phyloP scores from a whole-genome alignment of 2,888 invertebrate species.

The Synanthedon formicaeformis region DNA sequence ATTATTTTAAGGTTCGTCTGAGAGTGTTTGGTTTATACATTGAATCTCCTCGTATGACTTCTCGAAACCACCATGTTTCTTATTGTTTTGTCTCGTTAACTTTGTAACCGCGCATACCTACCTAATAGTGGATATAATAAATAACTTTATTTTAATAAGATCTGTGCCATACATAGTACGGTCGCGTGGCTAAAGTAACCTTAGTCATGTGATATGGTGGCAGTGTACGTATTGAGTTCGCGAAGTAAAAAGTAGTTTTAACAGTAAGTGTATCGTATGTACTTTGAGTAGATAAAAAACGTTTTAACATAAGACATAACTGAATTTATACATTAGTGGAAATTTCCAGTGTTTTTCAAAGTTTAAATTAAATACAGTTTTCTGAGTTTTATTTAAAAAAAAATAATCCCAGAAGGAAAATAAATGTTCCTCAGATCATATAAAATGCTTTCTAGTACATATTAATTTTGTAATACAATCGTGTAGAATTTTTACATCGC shows the following conservation, averaged over 20 bases:
- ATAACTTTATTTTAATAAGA: slow-evolving; percentile 22
- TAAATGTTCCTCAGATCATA: too few relatives aligned
- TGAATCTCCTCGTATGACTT: slow-evolving; percentile 41
- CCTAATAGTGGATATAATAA: not conserved
- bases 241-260: slow-evolving; percentile 38
- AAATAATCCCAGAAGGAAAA: too few relatives aligned
- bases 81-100: not conserved
- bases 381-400: too few relatives aligned
- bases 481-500: too few relatives aligned
- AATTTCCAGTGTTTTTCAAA: slow-evolving; percentile 21
- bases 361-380: slow-evolving; percentile 14
- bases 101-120: not conserved
- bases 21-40: slow-evolving; percentile 19
- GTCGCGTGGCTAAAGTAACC: too few relatives aligned
- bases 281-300: slow-evolving; percentile 51
- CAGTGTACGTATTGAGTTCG: slow-evolving; percentile 55
- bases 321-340: slow-evolving; percentile 25
- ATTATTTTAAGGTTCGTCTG: slow-evolving; percentile 65
- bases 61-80: slow-evolving; percentile 10
- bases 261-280: slow-evolving; percentile 51
- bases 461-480: too few relatives aligned
- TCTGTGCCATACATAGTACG: slow-evolving; percentile 67
- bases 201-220: slow-evolving; percentile 25
- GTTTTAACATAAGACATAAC: slow-evolving; percentile 41
- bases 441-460: too few relatives aligned